Base-by-base conservation (phyloP, 2,797 vertebrate genomes). In the Semotilus atromaculatus region DNA sequence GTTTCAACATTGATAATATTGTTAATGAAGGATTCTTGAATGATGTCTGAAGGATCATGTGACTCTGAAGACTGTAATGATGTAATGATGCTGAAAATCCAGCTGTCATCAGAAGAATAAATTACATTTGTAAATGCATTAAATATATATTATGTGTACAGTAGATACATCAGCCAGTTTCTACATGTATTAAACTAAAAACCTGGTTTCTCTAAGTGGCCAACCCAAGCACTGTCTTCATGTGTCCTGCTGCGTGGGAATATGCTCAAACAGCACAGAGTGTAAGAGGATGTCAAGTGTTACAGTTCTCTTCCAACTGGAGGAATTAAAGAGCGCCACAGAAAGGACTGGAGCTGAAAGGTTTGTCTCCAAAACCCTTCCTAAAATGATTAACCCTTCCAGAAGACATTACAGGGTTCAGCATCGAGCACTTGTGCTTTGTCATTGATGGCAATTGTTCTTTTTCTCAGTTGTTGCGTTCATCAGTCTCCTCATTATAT, bases 401-500 rank as follows among this genome's bases (percentile, higher is more conserved):
- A 96, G 94, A 96, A 96, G 96, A 97, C 95, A 97, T 97, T 97
- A 97, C 95, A 95, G 97, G 95, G 96, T 96, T 98, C 95, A 95
- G 95, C 95, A 93, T 91, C 91, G 92, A 95, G 97, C 93, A 93
- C 89, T 91, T 90, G 85, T 95, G 96, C 96, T 97, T 97, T 97
- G 96, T 96, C 96, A 88, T 92, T 91, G 93, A 96, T 95, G 95
- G 95, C 95, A 97, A 98, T 99, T 98, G 97, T 99, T 98, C 96
- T 98, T 98, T 98, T 97, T 97, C 97, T 93, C 94, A 92, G 93
- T 96, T 95, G 93, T 96, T 97, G 96, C 96, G 97, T 97, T 98
- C 97, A 98, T 99, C 97, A 97, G 96, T 95, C 97, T 96, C 96
- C 97, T 97, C 97, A 96, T 98, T 97, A 98, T 95, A 94, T 94